Conservation (phyloP, 2,888 invertebrate species). For the Mechanitis mazaeus region DNA sequence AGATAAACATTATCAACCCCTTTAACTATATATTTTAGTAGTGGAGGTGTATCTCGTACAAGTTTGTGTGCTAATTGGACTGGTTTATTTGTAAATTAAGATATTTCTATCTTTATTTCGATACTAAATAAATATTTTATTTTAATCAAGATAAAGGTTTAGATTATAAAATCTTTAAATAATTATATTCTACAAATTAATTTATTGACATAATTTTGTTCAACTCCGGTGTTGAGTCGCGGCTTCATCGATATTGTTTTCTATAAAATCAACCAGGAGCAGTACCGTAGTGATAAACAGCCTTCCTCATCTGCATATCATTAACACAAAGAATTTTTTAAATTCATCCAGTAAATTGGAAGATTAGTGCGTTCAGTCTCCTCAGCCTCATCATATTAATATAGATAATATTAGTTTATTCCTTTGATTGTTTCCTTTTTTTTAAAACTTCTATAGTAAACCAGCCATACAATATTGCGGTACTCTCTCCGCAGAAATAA, state of each 20-base stretch:
- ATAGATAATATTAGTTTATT: too few species aligned
- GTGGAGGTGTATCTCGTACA: not conserved
- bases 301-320: too few species aligned
- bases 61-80: constrained; percentile 1
- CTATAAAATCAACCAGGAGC: too few species aligned
- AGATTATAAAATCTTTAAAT: too few species aligned
- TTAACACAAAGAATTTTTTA: too few species aligned
- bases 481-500: constrained; percentile 12
- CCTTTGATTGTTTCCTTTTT: not conserved
- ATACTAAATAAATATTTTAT: not conserved
- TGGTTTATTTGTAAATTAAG: constrained; percentile 5
- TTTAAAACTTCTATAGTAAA: not conserved
- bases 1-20: not conserved
- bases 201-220: not conserved
- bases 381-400: too few species aligned
- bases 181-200: not conserved
- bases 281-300: too few species aligned
- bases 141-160: not conserved
- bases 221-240: not conserved
- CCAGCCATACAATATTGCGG: constrained; percentile 14
- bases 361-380: too few species aligned
- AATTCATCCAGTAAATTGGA: too few species aligned
- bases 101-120: not conserved
- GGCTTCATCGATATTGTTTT: too few species aligned
- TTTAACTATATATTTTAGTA: not conserved